These are phyloP conservation scores for Callimorpha dominula DNA, from an alignment of 2,888 invertebrate species.

Conservation along the genomic window DNA sequence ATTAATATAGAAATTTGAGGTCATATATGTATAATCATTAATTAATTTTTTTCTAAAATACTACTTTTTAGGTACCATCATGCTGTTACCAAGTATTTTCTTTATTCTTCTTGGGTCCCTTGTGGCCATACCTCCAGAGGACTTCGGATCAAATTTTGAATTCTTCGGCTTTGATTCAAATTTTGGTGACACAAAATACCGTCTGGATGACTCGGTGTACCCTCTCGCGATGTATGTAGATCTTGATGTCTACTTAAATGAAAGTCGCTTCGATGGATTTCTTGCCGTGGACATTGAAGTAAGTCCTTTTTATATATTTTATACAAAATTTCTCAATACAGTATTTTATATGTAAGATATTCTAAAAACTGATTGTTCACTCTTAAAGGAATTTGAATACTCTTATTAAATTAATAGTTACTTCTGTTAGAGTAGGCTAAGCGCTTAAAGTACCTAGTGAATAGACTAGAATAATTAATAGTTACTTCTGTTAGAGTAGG, in stretches of 20 bases:
- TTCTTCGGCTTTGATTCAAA: not conserved
- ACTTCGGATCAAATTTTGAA: slow-evolving; percentile 1
- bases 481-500: too few relatives aligned
- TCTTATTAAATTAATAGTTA: too few relatives aligned
- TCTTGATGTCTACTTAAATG: not conserved
- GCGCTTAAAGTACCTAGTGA: too few relatives aligned
- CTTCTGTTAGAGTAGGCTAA: too few relatives aligned
- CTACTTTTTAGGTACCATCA: not conserved
- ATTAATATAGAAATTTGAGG: too few relatives aligned
- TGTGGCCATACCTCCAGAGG: slow-evolving; percentile 1
- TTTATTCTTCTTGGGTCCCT: slow-evolving; percentile 2
- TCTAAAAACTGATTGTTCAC: not conserved
- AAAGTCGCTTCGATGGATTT: slow-evolving; percentile 2
- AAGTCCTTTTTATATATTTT: not conserved
- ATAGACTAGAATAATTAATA: too few relatives aligned
- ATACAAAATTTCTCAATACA: not conserved
- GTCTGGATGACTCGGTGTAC: not conserved
- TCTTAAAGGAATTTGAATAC: too few relatives aligned
- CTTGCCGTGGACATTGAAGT: slow-evolving; percentile 8
- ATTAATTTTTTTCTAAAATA: too few relatives aligned
- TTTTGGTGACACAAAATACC: slow-evolving; percentile 12
- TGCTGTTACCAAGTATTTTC: not conserved
- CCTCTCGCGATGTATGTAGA: slow-evolving; percentile 5
- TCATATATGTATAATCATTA: too few relatives aligned
- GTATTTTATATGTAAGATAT: not conserved